Conservation (phyloP, 2,888 invertebrate species). For the Nephrotoma appendiculata region DNA sequence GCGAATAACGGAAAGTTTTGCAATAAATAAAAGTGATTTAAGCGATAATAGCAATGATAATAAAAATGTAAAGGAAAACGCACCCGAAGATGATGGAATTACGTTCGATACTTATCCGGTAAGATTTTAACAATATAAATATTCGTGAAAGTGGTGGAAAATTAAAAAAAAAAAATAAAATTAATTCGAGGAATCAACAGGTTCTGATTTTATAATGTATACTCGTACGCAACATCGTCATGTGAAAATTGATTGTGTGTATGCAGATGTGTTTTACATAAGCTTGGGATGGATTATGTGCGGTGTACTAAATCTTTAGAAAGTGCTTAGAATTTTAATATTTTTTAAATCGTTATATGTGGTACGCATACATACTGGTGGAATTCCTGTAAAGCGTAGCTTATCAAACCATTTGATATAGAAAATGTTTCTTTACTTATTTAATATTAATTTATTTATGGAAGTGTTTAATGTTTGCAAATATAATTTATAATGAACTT, state of each 20-base stretch:
- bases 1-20: neutral
- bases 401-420: too few relatives aligned
- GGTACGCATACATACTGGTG: too few relatives aligned
- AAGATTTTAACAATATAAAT: conserved; percentile 5
- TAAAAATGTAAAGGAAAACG: neutral
- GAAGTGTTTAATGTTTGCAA: neutral
- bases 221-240: neutral
- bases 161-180: neutral
- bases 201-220: neutral
- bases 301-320: neutral
- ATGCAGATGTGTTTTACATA: neutral
- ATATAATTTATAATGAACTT: neutral
- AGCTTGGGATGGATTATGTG: neutral
- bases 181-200: neutral
- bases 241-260: neutral
- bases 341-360: neutral
- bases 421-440: too few relatives aligned
- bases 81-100: conserved; percentile 11
- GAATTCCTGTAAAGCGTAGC: too few relatives aligned
- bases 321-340: neutral
- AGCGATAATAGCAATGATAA: neutral
- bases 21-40: conserved; percentile 1
- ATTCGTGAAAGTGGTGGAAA: neutral
- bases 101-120: conserved; percentile 31
- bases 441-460: too few relatives aligned